These are phyloP conservation scores for Cotesia glomerata DNA, from an alignment of 1,140 invertebrate genomes.

Conservation along the genomic window DNA sequence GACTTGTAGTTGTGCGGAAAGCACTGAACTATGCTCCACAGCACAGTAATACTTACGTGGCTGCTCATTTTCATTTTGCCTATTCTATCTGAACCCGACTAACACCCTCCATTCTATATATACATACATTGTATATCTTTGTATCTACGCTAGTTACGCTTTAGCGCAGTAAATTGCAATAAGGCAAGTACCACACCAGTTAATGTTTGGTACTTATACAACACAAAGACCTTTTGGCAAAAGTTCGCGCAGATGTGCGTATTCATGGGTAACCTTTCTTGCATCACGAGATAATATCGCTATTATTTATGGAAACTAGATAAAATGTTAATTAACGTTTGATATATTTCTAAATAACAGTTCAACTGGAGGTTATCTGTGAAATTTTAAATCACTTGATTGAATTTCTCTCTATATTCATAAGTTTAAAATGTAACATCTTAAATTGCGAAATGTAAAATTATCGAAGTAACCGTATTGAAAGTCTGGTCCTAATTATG, in stretches of 20 bases:
- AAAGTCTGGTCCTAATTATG: too few relatives aligned
- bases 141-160: background rate
- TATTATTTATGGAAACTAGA: background rate
- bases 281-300: background rate
- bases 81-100: background rate
- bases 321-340: background rate
- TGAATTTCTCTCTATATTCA: too few relatives aligned
- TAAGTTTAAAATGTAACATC: too few relatives aligned
- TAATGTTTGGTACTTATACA: constrained; percentile 44
- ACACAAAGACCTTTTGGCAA: constrained; percentile 29
- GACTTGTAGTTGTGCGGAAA: background rate
- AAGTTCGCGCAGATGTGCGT: constrained; percentile 39
- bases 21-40: background rate
- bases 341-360: too few relatives aligned
- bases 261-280: background rate
- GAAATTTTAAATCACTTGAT: too few relatives aligned
- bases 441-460: too few relatives aligned
- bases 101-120: background rate
- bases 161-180: constrained; percentile 52
- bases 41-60: background rate
- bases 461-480: too few relatives aligned
- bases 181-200: constrained; percentile 39
- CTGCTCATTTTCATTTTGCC: background rate
- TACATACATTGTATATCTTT: background rate
- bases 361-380: too few relatives aligned